phyloP scores from a whole-genome alignment of 2,113 vertebrate species.

The Naja naja region DNA sequence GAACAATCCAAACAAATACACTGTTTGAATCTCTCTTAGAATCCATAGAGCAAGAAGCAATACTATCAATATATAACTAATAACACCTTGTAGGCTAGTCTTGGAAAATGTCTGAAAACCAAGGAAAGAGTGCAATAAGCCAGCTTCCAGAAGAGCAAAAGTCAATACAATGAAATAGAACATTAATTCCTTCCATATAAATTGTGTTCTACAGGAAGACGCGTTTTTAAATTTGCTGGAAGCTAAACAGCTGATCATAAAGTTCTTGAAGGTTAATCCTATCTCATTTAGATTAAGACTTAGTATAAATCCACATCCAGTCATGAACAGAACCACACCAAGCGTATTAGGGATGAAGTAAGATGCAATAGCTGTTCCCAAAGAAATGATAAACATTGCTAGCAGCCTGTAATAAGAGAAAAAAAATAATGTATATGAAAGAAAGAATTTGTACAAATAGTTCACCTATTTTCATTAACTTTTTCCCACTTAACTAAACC shows the following conservation, averaged over 20 bases:
- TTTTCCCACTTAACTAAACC: not conserved
- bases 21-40: conserved; percentile 88
- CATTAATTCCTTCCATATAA: conserved; percentile 78
- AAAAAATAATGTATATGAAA: conserved; percentile 57
- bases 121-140: conserved; percentile 82
- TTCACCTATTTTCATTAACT: not conserved
- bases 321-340: conserved; percentile 88
- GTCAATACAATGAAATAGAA: conserved; percentile 76
- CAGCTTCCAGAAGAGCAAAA: conserved; percentile 79
- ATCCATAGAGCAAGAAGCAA: conserved; percentile 80
- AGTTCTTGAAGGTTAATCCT: conserved; percentile 68
- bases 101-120: conserved; percentile 65
- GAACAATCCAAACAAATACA: conserved; percentile 87
- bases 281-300: conserved; percentile 90
- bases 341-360: conserved; percentile 91
- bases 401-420: conserved; percentile 79
- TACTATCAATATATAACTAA: conserved; percentile 81
- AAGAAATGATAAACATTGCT: conserved; percentile 86
- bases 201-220: conserved; percentile 61
- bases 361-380: conserved; percentile 78
- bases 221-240: conserved; percentile 58
- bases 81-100: conserved; percentile 73
- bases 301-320: conserved; percentile 88
- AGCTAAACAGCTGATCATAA: conserved; percentile 57
- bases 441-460: not conserved